These are phyloP conservation scores for Budorcas taxicolor DNA, from an alignment of 2,113 vertebrate species.

Conservation along the genomic window DNA sequence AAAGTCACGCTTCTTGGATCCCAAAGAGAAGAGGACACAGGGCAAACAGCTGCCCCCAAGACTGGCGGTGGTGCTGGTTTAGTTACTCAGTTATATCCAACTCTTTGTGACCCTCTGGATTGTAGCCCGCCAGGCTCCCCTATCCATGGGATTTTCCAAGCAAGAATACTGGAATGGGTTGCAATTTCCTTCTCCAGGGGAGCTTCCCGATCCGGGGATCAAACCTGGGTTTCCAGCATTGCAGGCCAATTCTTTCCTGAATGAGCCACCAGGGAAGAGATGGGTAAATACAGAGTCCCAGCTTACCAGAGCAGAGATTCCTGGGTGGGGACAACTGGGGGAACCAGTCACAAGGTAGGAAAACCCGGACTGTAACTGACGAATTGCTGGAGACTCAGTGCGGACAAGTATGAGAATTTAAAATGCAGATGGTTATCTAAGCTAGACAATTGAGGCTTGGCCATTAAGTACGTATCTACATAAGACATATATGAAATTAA, in stretches of 20 bases:
- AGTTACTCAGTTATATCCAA: neutral
- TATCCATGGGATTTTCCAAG: neutral
- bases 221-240: neutral
- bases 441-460: neutral
- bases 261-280: neutral
- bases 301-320: neutral
- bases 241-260: neutral
- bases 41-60: neutral
- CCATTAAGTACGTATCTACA: neutral
- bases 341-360: neutral
- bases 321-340: neutral
- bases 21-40: neutral
- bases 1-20: neutral
- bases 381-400: neutral
- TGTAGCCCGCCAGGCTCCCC: neutral
- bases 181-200: neutral
- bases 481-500: neutral
- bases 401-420: neutral
- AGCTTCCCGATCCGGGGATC: neutral
- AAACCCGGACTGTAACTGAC: neutral
- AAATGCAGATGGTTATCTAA: neutral
- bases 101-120: neutral
- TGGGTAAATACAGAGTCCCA: neutral
- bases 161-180: neutral
- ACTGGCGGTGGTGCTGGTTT: neutral